These are phyloP conservation scores for Andrena haemorrhoa DNA, from an alignment of 2,888 invertebrate species.

Conservation along the genomic window DNA sequence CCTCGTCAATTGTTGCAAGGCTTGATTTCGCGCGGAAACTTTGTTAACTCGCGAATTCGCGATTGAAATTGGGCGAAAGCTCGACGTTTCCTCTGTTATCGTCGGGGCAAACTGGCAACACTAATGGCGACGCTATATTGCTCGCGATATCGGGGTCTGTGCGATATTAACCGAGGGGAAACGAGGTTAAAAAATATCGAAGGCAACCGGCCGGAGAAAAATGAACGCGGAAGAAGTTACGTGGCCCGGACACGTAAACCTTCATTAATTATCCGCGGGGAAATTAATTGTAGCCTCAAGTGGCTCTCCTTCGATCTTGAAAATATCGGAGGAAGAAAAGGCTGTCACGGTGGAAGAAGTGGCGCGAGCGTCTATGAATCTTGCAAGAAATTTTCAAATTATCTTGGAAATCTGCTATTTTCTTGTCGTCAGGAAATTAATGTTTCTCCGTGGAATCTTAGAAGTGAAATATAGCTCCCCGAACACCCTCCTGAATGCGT, in stretches of 20 bases:
- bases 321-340: not conserved
- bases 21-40: not conserved
- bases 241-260: slow-evolving; percentile 40
- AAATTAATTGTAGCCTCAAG: slow-evolving; percentile 62
- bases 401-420: not conserved
- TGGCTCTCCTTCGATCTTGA: slow-evolving; percentile 14
- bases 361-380: not conserved
- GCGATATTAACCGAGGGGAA: slow-evolving; percentile 16
- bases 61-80: not conserved
- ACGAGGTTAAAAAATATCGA: slow-evolving; percentile 32
- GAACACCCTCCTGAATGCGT: too few species aligned
- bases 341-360: not conserved
- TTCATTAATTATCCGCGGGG: slow-evolving; percentile 64
- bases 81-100: not conserved
- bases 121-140: not conserved
- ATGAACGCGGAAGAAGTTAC: slow-evolving; percentile 43
- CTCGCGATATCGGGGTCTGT: not conserved
- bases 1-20: not conserved
- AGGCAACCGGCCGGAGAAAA: slow-evolving; percentile 47
- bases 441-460: not conserved
- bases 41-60: not conserved
- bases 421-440: not conserved
- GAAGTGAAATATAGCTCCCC: too few species aligned
- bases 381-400: not conserved
- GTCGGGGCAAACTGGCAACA: not conserved